Evolutionary conservation across 2,113 vertebrate species (phyloP).

Genomic region (Alligator sinensis): DNA sequence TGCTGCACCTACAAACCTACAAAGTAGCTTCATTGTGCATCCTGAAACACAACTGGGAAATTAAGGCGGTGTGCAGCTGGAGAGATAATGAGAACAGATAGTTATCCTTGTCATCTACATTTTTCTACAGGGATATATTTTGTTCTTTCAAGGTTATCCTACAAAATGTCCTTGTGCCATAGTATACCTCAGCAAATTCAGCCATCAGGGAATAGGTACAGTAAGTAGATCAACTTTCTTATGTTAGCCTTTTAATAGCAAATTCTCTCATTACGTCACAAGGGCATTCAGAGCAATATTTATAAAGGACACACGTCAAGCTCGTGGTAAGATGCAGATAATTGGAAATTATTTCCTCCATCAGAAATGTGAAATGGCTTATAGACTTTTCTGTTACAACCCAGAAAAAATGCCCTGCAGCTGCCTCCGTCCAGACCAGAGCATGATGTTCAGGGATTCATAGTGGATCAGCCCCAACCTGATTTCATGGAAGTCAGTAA

Average conservation of each 20-base stretch:
- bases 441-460: background rate
- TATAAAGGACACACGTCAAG: conserved; percentile 2
- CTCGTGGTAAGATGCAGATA: background rate
- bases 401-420: background rate
- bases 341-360: background rate
- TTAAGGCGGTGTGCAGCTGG: fast-evolving
- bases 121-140: background rate
- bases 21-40: fast-evolving
- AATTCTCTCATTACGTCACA: fast-evolving
- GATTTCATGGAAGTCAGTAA: background rate
- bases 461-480: background rate
- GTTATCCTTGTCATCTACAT: fast-evolving
- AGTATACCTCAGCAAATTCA: fast-evolving
- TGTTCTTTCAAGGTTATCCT: fast-evolving
- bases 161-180: background rate
- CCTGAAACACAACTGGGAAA: background rate
- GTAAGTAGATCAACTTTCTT: background rate
- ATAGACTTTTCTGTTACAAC: background rate
- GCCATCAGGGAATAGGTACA: fast-evolving
- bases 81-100: background rate
- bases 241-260: fast-evolving
- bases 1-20: background rate
- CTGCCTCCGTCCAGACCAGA: background rate
- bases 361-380: fast-evolving
- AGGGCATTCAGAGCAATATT: background rate